phyloP scores from a whole-genome alignment of 2,888 invertebrate genomes.

The Cecidostiba fungosa region DNA sequence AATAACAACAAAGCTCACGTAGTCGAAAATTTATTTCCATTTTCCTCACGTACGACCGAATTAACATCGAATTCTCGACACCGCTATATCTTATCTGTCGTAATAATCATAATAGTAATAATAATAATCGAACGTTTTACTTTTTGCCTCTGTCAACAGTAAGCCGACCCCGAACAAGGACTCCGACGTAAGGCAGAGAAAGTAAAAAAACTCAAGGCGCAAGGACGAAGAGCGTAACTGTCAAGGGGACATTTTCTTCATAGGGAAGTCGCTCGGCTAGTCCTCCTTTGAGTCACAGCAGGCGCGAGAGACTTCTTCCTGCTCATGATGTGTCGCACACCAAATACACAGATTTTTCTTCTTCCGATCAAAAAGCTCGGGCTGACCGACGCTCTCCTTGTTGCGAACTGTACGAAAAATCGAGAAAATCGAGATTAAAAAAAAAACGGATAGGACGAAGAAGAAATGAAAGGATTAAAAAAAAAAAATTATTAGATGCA shows the following conservation, averaged over 20 bases:
- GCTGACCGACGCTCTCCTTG: constrained; percentile 25
- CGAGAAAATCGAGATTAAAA: neutral
- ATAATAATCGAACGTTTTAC: neutral
- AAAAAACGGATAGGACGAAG: neutral
- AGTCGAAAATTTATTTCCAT: neutral
- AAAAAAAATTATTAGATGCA: constrained; percentile 40
- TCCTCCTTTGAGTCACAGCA: constrained; percentile 11
- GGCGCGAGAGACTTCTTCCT: constrained; percentile 27
- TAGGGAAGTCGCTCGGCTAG: constrained; percentile 9
- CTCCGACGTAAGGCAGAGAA: constrained; percentile 78
- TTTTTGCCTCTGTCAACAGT: constrained; percentile 65
- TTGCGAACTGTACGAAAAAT: constrained; percentile 28
- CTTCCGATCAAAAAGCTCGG: constrained; percentile 45
- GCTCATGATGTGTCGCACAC: constrained; percentile 15
- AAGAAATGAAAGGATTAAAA: neutral
- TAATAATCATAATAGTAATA: neutral
- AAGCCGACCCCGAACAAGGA: constrained; percentile 79
- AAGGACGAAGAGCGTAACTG: constrained; percentile 61
- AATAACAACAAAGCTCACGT: neutral
- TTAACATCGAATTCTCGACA: neutral
- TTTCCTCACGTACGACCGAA: neutral
- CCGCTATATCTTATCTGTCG: too few relatives aligned
- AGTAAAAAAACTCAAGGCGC: constrained; percentile 70
- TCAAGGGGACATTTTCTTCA: constrained; percentile 46
- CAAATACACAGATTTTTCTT: constrained; percentile 33